Conservation (phyloP, 2,113 vertebrate genomes). For the Henicopernis longicauda region DNA sequence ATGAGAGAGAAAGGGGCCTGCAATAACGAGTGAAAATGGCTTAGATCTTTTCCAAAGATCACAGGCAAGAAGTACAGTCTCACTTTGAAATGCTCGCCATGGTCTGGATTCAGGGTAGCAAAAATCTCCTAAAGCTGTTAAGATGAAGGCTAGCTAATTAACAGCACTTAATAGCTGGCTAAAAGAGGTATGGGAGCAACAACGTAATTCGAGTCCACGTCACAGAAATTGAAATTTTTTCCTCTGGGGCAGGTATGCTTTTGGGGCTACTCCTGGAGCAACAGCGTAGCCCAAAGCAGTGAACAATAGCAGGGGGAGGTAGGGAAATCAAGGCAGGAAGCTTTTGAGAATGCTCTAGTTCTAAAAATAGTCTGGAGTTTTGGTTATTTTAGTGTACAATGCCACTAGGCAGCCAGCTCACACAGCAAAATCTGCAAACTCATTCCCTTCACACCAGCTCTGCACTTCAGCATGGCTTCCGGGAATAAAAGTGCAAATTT, state of each 20-base stretch:
- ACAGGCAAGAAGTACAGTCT: background rate
- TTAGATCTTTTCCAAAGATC: background rate
- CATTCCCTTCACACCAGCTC: constrained; percentile 16
- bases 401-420: constrained; percentile 32
- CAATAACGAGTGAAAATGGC: background rate
- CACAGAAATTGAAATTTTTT: background rate
- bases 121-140: background rate
- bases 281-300: background rate
- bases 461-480: background rate
- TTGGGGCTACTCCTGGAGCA: background rate
- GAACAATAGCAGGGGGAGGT: background rate
- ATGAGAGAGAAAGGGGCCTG: background rate
- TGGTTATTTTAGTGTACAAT: constrained; percentile 15
- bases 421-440: constrained; percentile 24
- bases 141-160: background rate
- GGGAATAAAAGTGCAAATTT: background rate
- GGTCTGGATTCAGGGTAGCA: background rate
- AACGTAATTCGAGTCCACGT: accelerated
- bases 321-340: constrained; percentile 44
- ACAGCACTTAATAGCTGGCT: background rate
- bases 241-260: background rate
- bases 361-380: constrained; percentile 25
- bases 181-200: background rate
- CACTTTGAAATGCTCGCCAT: background rate
- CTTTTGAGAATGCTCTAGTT: background rate